These are phyloP conservation scores for Cephus rjabovi DNA, from an alignment of 2,888 invertebrate species.

Conservation along the genomic window DNA sequence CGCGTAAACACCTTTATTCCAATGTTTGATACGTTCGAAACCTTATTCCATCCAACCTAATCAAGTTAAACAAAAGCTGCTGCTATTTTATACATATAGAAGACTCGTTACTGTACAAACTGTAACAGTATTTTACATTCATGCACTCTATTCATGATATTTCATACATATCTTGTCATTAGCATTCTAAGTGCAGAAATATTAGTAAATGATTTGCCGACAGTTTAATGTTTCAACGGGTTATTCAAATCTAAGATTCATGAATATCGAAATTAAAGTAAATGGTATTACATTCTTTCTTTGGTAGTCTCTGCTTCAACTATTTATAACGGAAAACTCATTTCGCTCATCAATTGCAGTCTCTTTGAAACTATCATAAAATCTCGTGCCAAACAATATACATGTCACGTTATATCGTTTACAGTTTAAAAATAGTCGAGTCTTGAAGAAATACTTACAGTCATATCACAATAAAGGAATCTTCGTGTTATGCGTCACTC, in stretches of 20 bases:
- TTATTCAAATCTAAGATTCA: too few relatives aligned
- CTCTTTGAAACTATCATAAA: background rate
- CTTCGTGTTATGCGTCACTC: constrained; percentile 64
- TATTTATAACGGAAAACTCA: background rate
- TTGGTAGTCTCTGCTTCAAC: background rate
- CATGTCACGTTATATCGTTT: too few relatives aligned
- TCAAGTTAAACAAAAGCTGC: background rate
- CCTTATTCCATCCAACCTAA: background rate
- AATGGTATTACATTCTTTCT: background rate
- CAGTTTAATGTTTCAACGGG: too few relatives aligned
- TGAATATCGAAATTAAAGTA: too few relatives aligned
- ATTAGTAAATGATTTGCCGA: too few relatives aligned
- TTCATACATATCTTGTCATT: background rate
- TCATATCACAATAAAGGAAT: constrained; percentile 66
- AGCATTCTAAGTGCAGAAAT: background rate
- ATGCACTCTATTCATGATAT: background rate
- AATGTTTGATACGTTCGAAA: background rate
- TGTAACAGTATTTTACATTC: too few relatives aligned
- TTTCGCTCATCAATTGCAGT: background rate
- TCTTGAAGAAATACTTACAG: constrained; percentile 51
- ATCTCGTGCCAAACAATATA: background rate
- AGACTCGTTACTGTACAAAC: background rate
- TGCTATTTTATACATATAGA: background rate
- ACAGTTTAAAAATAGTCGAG: background rate
- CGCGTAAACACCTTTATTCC: background rate